Percentiles rank a stretch among this genome's conserved stretches.
These are phyloP conservation scores for Lottia gigantea DNA, from an alignment of 2,888 invertebrate genomes.

Conservation along the genomic window DNA sequence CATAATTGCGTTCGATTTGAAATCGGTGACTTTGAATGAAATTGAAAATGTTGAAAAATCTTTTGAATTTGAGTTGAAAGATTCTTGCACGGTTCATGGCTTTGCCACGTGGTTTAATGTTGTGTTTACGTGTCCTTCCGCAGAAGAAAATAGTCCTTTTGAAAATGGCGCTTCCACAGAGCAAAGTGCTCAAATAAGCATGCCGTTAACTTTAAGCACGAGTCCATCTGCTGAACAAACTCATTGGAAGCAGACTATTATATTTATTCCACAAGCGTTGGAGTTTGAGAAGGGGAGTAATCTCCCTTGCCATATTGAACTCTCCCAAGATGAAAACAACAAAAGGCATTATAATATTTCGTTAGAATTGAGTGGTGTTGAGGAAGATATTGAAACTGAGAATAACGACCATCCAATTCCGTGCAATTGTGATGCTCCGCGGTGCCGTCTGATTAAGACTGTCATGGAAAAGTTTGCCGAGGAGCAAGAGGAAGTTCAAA, in stretches of 20 bases:
- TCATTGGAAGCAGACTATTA: constrained; percentile 96
- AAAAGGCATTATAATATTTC: constrained; percentile 57
- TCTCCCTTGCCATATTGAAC: constrained; percentile 45
- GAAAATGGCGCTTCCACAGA: background rate
- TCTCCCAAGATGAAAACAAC: constrained; percentile 47
- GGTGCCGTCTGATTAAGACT: constrained; percentile 53
- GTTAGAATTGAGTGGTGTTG: constrained; percentile 43
- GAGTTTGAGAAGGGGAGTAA: constrained; percentile 76
- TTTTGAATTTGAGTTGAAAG: constrained; percentile 46
- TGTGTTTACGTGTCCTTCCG: constrained; percentile 39
- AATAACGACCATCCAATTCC: constrained; percentile 53
- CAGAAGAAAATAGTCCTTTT: background rate
- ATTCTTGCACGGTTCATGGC: constrained; percentile 54
- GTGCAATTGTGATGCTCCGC: constrained; percentile 51
- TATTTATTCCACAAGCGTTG: constrained; percentile 82
- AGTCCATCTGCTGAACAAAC: constrained; percentile 81
- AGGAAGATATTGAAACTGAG: constrained; percentile 32
- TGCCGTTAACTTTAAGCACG: constrained; percentile 79
- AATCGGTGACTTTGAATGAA: constrained; percentile 51
- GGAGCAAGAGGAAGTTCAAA: constrained; percentile 50
- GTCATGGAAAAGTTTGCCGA: constrained; percentile 55
- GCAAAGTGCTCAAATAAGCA: constrained; percentile 3
- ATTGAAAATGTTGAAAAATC: constrained; percentile 41
- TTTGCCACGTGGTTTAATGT: constrained; percentile 67
- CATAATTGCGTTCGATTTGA: constrained; percentile 54